phyloP scores from a whole-genome alignment of 2,888 invertebrate species.

The Willowsia nigromaculata region DNA sequence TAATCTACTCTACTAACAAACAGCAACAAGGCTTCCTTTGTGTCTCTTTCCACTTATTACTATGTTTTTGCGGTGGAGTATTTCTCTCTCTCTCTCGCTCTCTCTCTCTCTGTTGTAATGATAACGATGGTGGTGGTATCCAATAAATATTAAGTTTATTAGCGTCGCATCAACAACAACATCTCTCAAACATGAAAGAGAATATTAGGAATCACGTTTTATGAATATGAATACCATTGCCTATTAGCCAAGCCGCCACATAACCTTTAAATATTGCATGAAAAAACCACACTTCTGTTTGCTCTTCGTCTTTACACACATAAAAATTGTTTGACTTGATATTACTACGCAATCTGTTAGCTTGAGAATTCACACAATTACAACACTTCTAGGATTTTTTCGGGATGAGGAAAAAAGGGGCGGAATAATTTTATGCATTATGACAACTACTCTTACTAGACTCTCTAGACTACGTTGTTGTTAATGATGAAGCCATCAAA shows the following conservation, averaged over 20 bases:
- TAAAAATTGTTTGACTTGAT: background rate
- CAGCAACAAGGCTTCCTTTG: constrained; percentile 40
- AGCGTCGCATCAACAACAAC: constrained; percentile 48
- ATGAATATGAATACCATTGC: constrained; percentile 55
- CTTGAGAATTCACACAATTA: constrained; percentile 3
- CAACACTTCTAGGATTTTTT: constrained; percentile 31
- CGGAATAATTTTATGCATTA: constrained; percentile 64
- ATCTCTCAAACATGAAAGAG: background rate
- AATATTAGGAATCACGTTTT: constrained; percentile 50
- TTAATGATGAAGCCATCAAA: constrained; percentile 63
- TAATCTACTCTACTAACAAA: background rate
- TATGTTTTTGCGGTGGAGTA: background rate
- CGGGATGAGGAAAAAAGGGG: constrained; percentile 32
- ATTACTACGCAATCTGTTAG: background rate
- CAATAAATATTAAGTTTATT: constrained; percentile 68
- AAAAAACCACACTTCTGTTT: constrained; percentile 1
- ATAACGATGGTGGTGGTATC: constrained; percentile 4
- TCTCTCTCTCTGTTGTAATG: background rate
- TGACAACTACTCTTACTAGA: constrained; percentile 47
- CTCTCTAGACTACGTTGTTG: constrained; percentile 7
- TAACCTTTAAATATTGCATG: constrained; percentile 48
- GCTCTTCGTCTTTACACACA: background rate
- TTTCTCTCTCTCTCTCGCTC: too few relatives aligned
- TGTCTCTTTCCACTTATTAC: background rate
- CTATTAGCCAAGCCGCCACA: constrained; percentile 38